A percentile compares a stretch with the other conserved stretches of the same genome.
Conservation (phyloP, 2,113 vertebrate genomes). For the Origma solitaria region DNA sequence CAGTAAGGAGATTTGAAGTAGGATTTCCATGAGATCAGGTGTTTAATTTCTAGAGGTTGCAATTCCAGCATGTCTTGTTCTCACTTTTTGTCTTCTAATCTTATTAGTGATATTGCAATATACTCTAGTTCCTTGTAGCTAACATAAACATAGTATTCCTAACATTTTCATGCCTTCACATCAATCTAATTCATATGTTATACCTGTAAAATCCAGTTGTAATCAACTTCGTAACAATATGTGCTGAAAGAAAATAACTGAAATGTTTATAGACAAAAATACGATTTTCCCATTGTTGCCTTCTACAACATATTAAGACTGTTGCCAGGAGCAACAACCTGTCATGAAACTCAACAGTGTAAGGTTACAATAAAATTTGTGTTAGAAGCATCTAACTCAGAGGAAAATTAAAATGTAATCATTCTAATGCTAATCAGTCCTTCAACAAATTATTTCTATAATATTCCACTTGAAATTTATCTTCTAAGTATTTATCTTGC, state of each 20-base stretch:
- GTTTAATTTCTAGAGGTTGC: background rate
- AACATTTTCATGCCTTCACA: background rate
- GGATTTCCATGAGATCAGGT: background rate
- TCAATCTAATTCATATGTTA: background rate
- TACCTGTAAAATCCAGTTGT: background rate
- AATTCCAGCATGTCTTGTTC: background rate
- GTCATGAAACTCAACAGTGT: constrained; percentile 15
- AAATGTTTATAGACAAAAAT: constrained; percentile 31
- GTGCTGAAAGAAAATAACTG: background rate
- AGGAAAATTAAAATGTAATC: constrained; percentile 23
- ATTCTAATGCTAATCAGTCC: background rate
- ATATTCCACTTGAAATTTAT: background rate
- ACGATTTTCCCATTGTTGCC: constrained; percentile 34
- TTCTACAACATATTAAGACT: background rate
- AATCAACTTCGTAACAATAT: background rate
- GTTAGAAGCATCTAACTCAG: constrained; percentile 10
- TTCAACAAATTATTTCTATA: constrained; percentile 23
- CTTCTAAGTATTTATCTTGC: constrained; percentile 11
- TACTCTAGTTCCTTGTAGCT: background rate
- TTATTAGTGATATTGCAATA: background rate
- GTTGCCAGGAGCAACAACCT: constrained; percentile 70
- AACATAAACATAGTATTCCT: background rate
- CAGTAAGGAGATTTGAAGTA: background rate
- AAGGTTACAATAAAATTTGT: constrained; percentile 39
- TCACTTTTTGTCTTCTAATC: background rate